These are phyloP conservation scores for Heterotilapia buettikoferi DNA, from an alignment of 2,113 vertebrate species.

Conservation along the genomic window DNA sequence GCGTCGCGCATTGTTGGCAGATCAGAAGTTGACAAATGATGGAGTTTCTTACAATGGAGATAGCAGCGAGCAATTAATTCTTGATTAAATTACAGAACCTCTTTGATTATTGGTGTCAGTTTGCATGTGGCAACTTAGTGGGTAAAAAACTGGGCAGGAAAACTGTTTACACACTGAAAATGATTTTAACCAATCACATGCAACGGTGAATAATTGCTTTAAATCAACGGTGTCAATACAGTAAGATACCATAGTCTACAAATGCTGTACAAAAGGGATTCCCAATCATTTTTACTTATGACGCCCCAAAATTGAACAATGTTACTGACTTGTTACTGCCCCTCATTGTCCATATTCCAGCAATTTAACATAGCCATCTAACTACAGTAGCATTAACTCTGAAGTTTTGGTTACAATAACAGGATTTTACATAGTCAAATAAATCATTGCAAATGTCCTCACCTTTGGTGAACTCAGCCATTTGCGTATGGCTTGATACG, in stretches of 20 bases:
- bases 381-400: neutral
- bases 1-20: slow-evolving; percentile 63
- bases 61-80: neutral
- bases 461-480: neutral
- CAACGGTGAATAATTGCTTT: neutral
- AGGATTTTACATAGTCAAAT: neutral
- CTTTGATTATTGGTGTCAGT: neutral
- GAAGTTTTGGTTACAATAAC: neutral
- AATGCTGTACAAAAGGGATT: neutral
- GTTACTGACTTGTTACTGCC: neutral
- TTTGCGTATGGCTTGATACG: neutral
- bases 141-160: neutral
- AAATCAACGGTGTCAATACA: neutral
- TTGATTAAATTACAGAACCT: neutral
- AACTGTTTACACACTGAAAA: neutral
- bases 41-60: neutral
- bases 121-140: neutral
- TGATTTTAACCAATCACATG: neutral
- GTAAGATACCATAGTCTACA: neutral
- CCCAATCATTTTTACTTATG: neutral
- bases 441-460: neutral
- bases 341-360: neutral
- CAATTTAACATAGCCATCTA: neutral
- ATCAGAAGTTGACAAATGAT: neutral
- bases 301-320: neutral